Evolutionary conservation across 1,140 invertebrate genomes (phyloP).

Genomic region (Mya arenaria): DNA sequence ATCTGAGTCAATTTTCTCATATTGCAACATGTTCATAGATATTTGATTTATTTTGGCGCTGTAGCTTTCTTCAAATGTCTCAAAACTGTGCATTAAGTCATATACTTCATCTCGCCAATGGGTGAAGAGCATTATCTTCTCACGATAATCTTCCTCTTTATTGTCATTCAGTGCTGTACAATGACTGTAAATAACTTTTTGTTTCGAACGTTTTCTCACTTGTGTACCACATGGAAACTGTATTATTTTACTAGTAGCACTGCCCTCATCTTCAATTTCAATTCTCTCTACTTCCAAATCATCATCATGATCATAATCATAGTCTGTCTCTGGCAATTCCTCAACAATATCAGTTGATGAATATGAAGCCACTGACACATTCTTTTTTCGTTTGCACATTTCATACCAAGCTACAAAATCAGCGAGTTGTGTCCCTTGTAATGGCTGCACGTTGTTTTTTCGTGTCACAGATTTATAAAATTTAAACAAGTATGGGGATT

Average conservation of each 20-base stretch:
- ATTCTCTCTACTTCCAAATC: not conserved
- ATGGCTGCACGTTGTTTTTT: no score
- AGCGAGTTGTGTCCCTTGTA: no score
- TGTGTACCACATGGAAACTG: slow-evolving; percentile 33
- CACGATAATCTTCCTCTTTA: slow-evolving; percentile 28
- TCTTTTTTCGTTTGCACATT: slow-evolving; percentile 1
- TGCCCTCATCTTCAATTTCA: not conserved
- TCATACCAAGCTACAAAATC: slow-evolving; percentile 51
- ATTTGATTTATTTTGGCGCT: slow-evolving; percentile 16
- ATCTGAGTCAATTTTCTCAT: not conserved
- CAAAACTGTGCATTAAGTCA: slow-evolving; percentile 17
- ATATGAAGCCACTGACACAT: not conserved
- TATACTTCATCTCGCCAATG: slow-evolving; percentile 35
- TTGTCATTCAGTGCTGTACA: slow-evolving; percentile 26
- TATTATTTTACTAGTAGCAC: not conserved
- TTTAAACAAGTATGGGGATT: no score
- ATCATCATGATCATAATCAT: slow-evolving; percentile 31
- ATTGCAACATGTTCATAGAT: not conserved
- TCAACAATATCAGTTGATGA: slow-evolving; percentile 24
- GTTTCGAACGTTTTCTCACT: slow-evolving; percentile 11
- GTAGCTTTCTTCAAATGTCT: slow-evolving; percentile 33
- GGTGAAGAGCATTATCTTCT: slow-evolving; percentile 39
- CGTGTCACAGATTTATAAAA: no score
- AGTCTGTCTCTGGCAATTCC: slow-evolving; percentile 43
- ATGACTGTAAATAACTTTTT: slow-evolving; percentile 31